Conservation (phyloP, 2,888 invertebrate species). For the Napeogenes inachia region DNA sequence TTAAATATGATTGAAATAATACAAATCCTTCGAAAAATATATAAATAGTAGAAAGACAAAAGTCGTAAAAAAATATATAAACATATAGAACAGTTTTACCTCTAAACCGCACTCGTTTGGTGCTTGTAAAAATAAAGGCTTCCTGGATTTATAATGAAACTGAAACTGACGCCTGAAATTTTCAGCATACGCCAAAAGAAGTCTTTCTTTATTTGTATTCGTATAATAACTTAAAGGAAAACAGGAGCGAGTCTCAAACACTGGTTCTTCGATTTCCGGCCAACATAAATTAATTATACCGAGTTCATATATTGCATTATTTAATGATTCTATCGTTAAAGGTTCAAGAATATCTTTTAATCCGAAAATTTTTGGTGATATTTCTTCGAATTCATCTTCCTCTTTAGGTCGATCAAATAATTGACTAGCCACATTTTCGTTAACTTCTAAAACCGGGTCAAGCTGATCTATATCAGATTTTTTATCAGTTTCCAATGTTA, state of each 20-base stretch:
- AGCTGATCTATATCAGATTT: conserved; percentile 48
- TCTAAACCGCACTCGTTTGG: conserved; percentile 87
- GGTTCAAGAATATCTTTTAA: conserved; percentile 52
- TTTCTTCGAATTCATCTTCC: conserved; percentile 53
- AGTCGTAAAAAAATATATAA: background rate
- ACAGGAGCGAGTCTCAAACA: conserved; percentile 76
- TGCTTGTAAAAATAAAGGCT: conserved; percentile 82
- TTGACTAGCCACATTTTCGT: conserved; percentile 53
- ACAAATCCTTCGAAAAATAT: no score
- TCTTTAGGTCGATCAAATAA: conserved; percentile 53
- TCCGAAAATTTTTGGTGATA: conserved; percentile 58
- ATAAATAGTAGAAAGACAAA: no score
- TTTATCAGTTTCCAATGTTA: conserved; percentile 42
- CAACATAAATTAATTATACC: conserved; percentile 81
- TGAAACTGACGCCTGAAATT: conserved; percentile 86
- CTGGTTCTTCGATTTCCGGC: conserved; percentile 76
- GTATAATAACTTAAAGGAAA: conserved; percentile 82
- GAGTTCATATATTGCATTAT: conserved; percentile 78
- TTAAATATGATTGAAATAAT: no score
- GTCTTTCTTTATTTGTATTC: conserved; percentile 82
- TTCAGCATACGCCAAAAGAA: conserved; percentile 84
- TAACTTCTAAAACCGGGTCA: conserved; percentile 64
- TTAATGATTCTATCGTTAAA: conserved; percentile 72
- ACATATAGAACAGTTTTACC: conserved; percentile 56
- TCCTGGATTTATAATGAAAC: conserved; percentile 76